Percentiles rank a stretch among this genome's conserved stretches.
These are phyloP conservation scores for Lasioglossum baleicum DNA, from an alignment of 1,140 invertebrate species.

Conservation along the genomic window DNA sequence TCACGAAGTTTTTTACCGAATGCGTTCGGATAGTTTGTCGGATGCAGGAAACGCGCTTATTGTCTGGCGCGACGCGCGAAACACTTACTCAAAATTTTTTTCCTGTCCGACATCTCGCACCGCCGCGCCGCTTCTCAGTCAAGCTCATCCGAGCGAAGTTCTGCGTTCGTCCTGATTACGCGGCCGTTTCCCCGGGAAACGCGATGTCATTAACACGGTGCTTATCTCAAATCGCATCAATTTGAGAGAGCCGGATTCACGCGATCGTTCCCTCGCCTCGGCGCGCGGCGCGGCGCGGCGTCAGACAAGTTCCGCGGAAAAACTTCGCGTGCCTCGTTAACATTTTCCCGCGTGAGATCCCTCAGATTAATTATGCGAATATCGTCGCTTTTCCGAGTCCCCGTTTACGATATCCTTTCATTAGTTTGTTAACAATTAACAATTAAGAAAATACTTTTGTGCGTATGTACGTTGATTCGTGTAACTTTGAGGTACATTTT, in stretches of 20 bases:
- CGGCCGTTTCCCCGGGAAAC: constrained; percentile 26
- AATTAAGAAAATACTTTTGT: no score
- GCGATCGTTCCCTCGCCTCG: constrained; percentile 7
- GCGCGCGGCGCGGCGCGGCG: not conserved
- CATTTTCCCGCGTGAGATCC: not conserved
- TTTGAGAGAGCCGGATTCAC: constrained; percentile 32
- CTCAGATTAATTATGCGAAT: constrained; percentile 25
- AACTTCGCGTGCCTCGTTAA: constrained; percentile 36
- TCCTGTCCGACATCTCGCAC: not conserved
- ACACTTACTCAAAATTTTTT: not conserved
- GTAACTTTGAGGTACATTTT: no score
- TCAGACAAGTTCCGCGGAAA: not conserved
- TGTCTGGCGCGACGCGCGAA: no score
- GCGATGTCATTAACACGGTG: constrained; percentile 42
- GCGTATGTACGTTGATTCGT: no score
- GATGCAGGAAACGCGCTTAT: no score
- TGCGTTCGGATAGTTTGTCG: no score
- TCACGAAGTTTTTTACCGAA: no score
- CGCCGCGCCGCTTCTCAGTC: not conserved
- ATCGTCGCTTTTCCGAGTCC: not conserved
- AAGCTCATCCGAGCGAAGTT: constrained; percentile 3
- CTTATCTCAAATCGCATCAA: constrained; percentile 47
- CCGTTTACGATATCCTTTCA: constrained; percentile 2
- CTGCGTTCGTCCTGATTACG: constrained; percentile 38
- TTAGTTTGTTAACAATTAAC: not conserved